phyloP scores from a whole-genome alignment of 2,888 invertebrate species.

The Masnerella sp. region DNA sequence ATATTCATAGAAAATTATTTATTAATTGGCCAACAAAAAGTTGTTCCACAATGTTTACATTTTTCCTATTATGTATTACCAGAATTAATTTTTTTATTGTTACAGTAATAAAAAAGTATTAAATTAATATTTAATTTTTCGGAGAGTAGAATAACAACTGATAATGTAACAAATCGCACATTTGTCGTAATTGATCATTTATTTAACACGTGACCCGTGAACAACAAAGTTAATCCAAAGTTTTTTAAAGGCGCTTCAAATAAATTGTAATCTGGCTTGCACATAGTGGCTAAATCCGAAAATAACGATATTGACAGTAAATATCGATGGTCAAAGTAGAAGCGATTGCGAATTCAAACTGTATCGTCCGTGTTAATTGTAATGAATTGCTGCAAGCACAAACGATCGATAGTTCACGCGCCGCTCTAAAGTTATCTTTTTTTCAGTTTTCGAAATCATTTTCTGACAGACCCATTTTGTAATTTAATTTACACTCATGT shows the following conservation, averaged over 20 bases:
- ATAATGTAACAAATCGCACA: no score
- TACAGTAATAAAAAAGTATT: no score
- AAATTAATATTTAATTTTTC: no score
- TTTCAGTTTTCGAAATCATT: no score
- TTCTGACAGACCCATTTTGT: no score
- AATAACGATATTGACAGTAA: slow-evolving; percentile 52
- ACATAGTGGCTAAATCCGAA: slow-evolving; percentile 35
- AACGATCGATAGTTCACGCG: slow-evolving; percentile 59
- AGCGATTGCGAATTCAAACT: slow-evolving; percentile 51
- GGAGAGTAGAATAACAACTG: no score
- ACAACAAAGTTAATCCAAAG: slow-evolving; percentile 22
- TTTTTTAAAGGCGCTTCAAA: slow-evolving; percentile 24
- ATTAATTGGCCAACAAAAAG: no score
- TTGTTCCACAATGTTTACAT: slow-evolving; percentile 4
- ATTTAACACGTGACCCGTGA: slow-evolving; percentile 24
- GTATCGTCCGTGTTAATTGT: slow-evolving; percentile 60
- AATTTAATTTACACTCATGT: no score
- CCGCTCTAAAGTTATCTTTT: no score
- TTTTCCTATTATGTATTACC: no score
- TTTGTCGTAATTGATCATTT: slow-evolving; percentile 25
- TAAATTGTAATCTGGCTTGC: slow-evolving; percentile 53
- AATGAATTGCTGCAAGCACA: slow-evolving; percentile 63
- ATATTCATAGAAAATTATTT: no score
- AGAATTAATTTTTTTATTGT: no score
- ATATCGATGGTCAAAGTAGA: slow-evolving; percentile 60